Conservation (phyloP, 2,113 vertebrate genomes). For the Daboia siamensis region DNA sequence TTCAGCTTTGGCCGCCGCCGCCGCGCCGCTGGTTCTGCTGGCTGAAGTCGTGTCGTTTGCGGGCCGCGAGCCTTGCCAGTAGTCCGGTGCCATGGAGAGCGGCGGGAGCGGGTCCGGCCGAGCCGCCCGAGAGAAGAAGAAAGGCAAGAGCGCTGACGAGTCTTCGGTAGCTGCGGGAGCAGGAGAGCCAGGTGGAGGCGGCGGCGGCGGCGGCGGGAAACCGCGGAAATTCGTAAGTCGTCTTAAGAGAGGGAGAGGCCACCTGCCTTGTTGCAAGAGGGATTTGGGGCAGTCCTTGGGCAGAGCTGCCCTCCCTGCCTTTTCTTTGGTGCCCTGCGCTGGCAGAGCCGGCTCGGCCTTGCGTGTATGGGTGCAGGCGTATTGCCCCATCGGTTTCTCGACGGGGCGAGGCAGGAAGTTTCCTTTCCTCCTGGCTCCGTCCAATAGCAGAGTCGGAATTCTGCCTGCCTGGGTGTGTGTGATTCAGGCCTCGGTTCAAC, state of each 20-base stretch:
- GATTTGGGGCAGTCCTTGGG: background rate
- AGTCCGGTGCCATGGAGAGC: background rate
- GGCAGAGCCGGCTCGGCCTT: background rate
- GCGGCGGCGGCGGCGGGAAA: background rate
- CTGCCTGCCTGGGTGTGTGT: background rate
- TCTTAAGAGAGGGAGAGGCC: background rate
- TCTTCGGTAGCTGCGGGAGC: background rate
- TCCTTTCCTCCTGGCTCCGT: background rate
- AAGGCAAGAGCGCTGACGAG: background rate
- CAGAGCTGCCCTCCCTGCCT: background rate
- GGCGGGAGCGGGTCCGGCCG: background rate
- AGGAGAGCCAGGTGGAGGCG: background rate
- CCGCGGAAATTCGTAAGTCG: background rate
- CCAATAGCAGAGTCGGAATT: background rate
- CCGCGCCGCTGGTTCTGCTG: background rate
- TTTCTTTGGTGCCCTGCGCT: background rate
- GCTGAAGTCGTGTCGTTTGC: background rate
- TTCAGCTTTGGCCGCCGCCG: background rate
- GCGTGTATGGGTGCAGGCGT: background rate
- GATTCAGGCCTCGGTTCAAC: background rate
- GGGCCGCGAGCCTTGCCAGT: background rate
- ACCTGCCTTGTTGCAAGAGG: background rate
- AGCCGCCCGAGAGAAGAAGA: background rate
- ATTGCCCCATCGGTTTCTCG: background rate
- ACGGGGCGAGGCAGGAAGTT: background rate